Evolutionary conservation across 2,113 vertebrate genomes (phyloP).

Genomic region (Scatophagus argus): DNA sequence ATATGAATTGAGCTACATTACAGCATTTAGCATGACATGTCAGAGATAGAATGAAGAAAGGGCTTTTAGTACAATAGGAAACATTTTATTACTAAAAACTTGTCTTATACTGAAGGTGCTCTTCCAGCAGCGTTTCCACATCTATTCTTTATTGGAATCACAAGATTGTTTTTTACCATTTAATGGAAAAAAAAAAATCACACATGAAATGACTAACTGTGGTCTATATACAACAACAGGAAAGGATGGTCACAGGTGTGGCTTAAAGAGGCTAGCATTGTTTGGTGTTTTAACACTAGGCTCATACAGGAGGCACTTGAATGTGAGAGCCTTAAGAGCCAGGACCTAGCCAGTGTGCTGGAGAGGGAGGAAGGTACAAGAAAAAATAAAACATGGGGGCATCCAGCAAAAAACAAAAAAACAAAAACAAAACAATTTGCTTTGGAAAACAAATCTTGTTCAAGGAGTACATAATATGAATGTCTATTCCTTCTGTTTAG

Average conservation of each 20-base stretch:
- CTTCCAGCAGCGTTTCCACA: slow-evolving; percentile 76
- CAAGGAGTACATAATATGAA: slow-evolving; percentile 51
- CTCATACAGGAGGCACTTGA: slow-evolving; percentile 82
- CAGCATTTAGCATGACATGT: not conserved
- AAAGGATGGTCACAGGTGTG: slow-evolving; percentile 45
- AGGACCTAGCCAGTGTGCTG: slow-evolving; percentile 53
- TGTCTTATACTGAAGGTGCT: slow-evolving; percentile 77
- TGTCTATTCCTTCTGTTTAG: slow-evolving; percentile 66
- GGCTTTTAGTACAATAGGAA: slow-evolving; percentile 73
- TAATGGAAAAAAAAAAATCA: slow-evolving; percentile 64
- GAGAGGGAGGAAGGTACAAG: slow-evolving; percentile 22
- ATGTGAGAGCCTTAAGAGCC: slow-evolving; percentile 77
- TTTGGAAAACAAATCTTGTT: slow-evolving; percentile 10
- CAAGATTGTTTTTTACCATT: slow-evolving; percentile 73
- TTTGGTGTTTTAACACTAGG: slow-evolving; percentile 63
- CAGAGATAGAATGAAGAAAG: slow-evolving; percentile 47
- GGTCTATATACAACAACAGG: slow-evolving; percentile 77
- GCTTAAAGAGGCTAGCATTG: slow-evolving; percentile 56
- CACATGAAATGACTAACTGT: slow-evolving; percentile 73
- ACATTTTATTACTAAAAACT: slow-evolving; percentile 86
- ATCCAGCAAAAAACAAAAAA: slow-evolving; percentile 48
- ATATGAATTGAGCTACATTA: not conserved
- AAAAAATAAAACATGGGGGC: slow-evolving; percentile 28
- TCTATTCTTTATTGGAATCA: slow-evolving; percentile 83
- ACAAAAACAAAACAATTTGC: slow-evolving; percentile 51